Conservation (phyloP, 2,113 vertebrate genomes). For the Cochlearius cochlearius region DNA sequence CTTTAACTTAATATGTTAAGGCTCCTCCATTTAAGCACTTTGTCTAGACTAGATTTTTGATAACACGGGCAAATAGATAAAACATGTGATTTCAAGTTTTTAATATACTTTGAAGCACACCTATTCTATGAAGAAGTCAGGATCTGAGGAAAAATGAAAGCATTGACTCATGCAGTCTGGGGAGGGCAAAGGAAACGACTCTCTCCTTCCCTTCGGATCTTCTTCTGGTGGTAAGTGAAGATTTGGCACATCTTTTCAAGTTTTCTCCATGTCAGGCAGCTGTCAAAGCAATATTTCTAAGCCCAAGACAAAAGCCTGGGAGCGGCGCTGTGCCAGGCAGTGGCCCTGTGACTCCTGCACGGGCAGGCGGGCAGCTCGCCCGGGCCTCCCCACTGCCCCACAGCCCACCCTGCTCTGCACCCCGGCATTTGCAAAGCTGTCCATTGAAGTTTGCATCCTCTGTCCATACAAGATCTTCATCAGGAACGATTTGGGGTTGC, state of each 20-base stretch:
- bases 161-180: background rate
- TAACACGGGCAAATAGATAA: background rate
- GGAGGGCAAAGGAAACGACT: background rate
- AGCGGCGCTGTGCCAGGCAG: rapidly evolving
- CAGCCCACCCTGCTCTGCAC: background rate
- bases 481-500: rapidly evolving
- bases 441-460: rapidly evolving
- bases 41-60: background rate
- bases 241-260: background rate
- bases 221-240: background rate
- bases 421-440: background rate
- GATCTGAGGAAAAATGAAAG: background rate
- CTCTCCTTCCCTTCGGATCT: background rate
- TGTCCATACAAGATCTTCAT: background rate
- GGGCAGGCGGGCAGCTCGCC: rapidly evolving
- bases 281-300: background rate
- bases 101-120: background rate
- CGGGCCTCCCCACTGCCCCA: rapidly evolving
- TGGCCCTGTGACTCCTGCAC: rapidly evolving
- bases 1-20: background rate
- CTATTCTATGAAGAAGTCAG: background rate
- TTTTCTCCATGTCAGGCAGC: background rate
- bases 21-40: background rate
- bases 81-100: background rate
- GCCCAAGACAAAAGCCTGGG: background rate